Percentiles rank a stretch among this genome's conserved stretches.
phyloP scores from a whole-genome alignment of 2,888 invertebrate species.

The Rotaria sp. region DNA sequence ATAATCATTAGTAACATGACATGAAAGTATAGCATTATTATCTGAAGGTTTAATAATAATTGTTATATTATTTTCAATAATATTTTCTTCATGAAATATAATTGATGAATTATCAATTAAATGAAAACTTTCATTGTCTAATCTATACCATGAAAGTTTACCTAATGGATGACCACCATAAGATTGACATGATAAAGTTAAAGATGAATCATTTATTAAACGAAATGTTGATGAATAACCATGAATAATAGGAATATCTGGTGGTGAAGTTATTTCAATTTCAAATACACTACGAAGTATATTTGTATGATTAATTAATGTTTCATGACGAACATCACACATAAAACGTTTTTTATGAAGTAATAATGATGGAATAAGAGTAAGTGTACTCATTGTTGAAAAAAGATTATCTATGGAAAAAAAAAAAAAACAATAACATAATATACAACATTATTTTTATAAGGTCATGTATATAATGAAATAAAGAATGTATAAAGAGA shows the following conservation, averaged over 20 bases:
- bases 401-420: slow-evolving; percentile 65
- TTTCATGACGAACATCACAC: slow-evolving; percentile 57
- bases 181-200: slow-evolving; percentile 28
- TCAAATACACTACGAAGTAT: neutral
- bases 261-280: slow-evolving; percentile 65
- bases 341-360: slow-evolving; percentile 64
- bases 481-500: too few species aligned
- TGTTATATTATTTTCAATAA: slow-evolving; percentile 31
- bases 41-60: slow-evolving; percentile 45
- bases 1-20: slow-evolving; percentile 46
- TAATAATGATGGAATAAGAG: slow-evolving; percentile 65
- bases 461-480: too few species aligned
- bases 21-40: slow-evolving; percentile 49
- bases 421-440: slow-evolving; percentile 41
- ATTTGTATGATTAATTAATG: neutral
- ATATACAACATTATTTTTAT: neutral
- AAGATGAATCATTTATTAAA: slow-evolving; percentile 27
- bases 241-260: slow-evolving; percentile 80
- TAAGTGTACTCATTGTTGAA: slow-evolving; percentile 76
- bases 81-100: slow-evolving; percentile 8
- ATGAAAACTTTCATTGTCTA: neutral
- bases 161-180: slow-evolving; percentile 29
- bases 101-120: slow-evolving; percentile 32
- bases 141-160: slow-evolving; percentile 32
- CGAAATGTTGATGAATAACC: slow-evolving; percentile 65